Evolutionary conservation across 1,140 invertebrate genomes (phyloP), one percentile per base, ranked within the genome.

Genomic region (Aplysia californica): DNA sequence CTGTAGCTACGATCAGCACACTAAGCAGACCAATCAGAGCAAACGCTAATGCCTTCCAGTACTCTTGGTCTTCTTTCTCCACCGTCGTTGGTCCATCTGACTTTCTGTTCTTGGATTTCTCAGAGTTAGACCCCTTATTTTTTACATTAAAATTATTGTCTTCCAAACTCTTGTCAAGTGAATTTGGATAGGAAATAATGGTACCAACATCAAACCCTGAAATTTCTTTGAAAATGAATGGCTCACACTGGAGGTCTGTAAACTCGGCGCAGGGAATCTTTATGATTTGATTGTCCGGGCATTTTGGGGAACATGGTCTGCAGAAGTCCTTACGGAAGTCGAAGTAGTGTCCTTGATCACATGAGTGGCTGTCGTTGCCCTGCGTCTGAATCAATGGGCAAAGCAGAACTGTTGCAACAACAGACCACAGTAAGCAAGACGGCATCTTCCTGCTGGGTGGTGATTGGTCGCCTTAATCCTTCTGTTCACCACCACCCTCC

Each of bases 11-110:
- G 38, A 82, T 80, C 35, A 82, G 35, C 3, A 79, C 72, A 73
- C 80, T 80, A 36, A 82, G 69, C 5, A 82, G 72, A 10, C 78
- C 80, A 75, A 82, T 82, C n/a, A 82, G 65, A 26, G 80, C 80
- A 80, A 82, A 80, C 5, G 80, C 75, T 29, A 82, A 64, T 4
- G 79, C 76, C 44, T 78, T 80, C 80, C 80, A 82, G 50, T 82
- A 80, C 35, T 80, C 65, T 36, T 76, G 59, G 38, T 78, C 80
- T n/a, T 80, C 78, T 33, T 79, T 82, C 41, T 75, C 55, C 5
- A 79, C 71, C 20, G 77, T 67, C 21, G 77, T 55, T 31, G 41
- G 58, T 29, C 71, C 29, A 26, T 58, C 33, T 26, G 39, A 35
- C 3, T 68, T 50, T 20, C 55, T 44, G 21, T 58, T 36, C 4